Conservation (phyloP, 2,797 vertebrate species). For the Eleutherodactylus coqui region DNA sequence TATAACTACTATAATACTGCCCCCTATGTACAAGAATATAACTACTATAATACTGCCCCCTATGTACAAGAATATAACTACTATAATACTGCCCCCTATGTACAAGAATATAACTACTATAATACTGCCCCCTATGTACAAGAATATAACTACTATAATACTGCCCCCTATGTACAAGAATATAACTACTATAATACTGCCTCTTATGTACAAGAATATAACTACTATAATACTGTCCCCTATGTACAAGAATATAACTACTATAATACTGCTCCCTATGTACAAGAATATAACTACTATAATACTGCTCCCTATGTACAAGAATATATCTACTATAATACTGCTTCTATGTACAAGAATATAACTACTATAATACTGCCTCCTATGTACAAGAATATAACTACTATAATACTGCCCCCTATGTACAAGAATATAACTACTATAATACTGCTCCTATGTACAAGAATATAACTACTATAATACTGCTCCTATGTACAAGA, state of each 20-base stretch:
- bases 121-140: no score
- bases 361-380: conserved; percentile 17
- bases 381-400: background rate
- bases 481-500: background rate
- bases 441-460: conserved; percentile 4
- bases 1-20: conserved; percentile 3
- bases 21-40: conserved; percentile 2
- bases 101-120: no score
- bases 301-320: conserved; percentile 1
- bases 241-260: background rate
- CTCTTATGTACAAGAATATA: background rate
- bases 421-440: conserved; percentile 11
- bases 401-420: background rate
- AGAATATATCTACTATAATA: conserved; percentile 7
- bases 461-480: conserved; percentile 14
- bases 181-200: conserved; percentile 1
- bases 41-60: conserved; percentile 7
- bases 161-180: background rate
- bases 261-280: background rate
- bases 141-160: no score
- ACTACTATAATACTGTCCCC: background rate
- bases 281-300: conserved; percentile 6
- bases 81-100: no score
- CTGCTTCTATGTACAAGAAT: background rate
- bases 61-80: no score